Evolutionary conservation across 2,888 invertebrate genomes (phyloP).

Genomic region (Aromia moschata): DNA sequence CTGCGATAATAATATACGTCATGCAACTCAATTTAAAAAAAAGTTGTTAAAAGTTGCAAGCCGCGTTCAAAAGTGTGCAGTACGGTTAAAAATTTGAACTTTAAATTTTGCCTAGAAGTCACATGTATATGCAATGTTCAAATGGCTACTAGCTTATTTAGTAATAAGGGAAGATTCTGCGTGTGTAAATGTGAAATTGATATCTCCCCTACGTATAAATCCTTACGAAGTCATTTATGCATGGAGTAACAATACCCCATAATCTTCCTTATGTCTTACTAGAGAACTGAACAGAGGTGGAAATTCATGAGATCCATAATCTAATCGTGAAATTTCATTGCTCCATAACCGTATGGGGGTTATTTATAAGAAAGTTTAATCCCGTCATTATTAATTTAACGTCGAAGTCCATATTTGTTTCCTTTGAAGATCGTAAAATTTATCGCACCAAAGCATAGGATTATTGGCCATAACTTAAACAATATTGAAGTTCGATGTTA

Average conservation of each 20-base stretch:
- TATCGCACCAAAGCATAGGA: slow-evolving; percentile 44
- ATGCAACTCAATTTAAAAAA: too few species aligned
- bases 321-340: neutral
- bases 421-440: slow-evolving; percentile 44
- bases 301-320: slow-evolving; percentile 10
- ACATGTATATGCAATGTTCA: neutral
- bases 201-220: neutral
- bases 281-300: neutral
- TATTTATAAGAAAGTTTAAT: slow-evolving; percentile 7
- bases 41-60: too few species aligned
- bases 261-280: neutral
- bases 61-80: too few species aligned
- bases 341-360: neutral
- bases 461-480: slow-evolving; percentile 47
- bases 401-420: slow-evolving; percentile 41
- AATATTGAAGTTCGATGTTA: slow-evolving; percentile 44
- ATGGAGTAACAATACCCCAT: neutral
- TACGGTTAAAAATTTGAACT: neutral
- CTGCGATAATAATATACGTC: too few species aligned
- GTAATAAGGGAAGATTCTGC: too few species aligned
- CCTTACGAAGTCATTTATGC: neutral
- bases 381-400: slow-evolving; percentile 37
- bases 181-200: too few species aligned
- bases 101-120: neutral
- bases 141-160: neutral